Evolutionary conservation across 1,140 invertebrate species (phyloP).

Genomic region (Procambarus clarkii): DNA sequence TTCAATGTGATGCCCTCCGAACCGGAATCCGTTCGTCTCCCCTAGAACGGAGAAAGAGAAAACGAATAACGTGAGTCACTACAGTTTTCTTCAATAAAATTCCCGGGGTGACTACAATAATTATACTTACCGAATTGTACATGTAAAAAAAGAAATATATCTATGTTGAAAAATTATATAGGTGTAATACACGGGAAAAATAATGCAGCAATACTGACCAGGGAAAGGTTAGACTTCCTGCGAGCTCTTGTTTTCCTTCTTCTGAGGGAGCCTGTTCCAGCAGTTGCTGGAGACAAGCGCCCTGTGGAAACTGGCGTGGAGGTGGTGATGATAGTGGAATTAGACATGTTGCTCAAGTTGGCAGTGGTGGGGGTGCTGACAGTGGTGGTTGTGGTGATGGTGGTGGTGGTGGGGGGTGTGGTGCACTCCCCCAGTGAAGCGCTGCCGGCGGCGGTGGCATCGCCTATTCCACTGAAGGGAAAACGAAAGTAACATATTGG

Average conservation of each 20-base stretch:
- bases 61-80: neutral
- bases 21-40: slow-evolving; percentile 69
- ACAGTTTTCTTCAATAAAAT: neutral
- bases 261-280: slow-evolving; percentile 78
- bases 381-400: slow-evolving; percentile 10
- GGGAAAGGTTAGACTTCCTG: slow-evolving; percentile 76
- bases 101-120: neutral
- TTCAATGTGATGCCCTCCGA: slow-evolving; percentile 62
- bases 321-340: slow-evolving; percentile 24
- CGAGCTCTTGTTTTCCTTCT: slow-evolving; percentile 83
- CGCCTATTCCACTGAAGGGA: neutral
- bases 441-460: neutral
- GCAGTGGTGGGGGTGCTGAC: neutral
- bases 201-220: slow-evolving; percentile 40
- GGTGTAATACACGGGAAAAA: neutral
- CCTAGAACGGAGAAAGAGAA: slow-evolving; percentile 40
- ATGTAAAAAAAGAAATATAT: too few relatives aligned
- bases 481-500: neutral
- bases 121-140: neutral
- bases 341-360: neutral
- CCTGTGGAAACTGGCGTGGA: slow-evolving; percentile 16
- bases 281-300: neutral
- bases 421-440: neutral
- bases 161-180: too few relatives aligned
- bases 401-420: slow-evolving; percentile 11